Evolutionary conservation across 2,888 invertebrate species (phyloP), one percentile per base, ranked within the genome.

Genomic region (Acanthococcus lagerstroemiae): DNA sequence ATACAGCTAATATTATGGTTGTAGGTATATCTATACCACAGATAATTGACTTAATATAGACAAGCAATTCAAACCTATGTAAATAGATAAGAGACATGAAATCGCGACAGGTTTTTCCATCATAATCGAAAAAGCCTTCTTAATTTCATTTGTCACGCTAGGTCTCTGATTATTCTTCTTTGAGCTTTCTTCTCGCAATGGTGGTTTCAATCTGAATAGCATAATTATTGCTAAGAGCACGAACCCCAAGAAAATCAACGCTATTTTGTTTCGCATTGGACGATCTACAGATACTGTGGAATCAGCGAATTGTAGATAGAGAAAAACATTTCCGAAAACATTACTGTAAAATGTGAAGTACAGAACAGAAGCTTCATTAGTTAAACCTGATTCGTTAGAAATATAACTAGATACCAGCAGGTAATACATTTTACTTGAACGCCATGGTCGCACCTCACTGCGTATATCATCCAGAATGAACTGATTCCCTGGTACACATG

Each of bases 381-480:
- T n/a, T n/a, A n/a, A n/a, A n/a, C n/a, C n/a, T n/a, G n/a, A n/a
- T n/a, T n/a, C n/a, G n/a, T n/a, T n/a, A n/a, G n/a, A n/a, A n/a
- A n/a, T n/a, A n/a, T n/a, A n/a, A n/a, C n/a, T n/a, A n/a, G n/a
- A n/a, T n/a, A n/a, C n/a, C n/a, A n/a, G n/a, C n/a, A n/a, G n/a
- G n/a, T n/a, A n/a, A n/a, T n/a, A n/a, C n/a, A n/a, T n/a, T n/a
- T n/a, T n/a, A n/a, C n/a, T n/a, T n/a, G n/a, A n/a, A n/a, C n/a
- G n/a, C n/a, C n/a, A n/a, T n/a, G n/a, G n/a, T n/a, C n/a, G 78
- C 95, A 95, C 27, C 94, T 79, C 75, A 96, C 96, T 65, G 96
- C 96, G 75, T 90, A 86, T 76, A 96, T 87, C 79, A 95, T 84
- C 95, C 95, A 97, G 77, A 96, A 96, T 52, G 97, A 81, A 9